Conservation (phyloP, 2,888 invertebrate species). For the Mesodorylaimus sp. region DNA sequence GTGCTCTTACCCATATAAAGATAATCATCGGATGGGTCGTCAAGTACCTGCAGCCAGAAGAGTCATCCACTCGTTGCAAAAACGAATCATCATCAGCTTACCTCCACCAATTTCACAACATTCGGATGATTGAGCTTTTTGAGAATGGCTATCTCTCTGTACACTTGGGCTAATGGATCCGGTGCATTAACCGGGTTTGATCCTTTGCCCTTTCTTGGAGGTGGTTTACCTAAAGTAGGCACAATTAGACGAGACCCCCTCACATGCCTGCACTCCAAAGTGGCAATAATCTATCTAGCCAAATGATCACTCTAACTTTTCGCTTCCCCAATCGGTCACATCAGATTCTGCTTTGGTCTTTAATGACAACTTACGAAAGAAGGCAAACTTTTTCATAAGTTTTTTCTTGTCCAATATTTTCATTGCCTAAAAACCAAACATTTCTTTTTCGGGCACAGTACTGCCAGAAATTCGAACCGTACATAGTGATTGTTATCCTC, state of each 20-base stretch:
- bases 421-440: slow-evolving; percentile 53
- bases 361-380: slow-evolving; percentile 62
- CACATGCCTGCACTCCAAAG: too few species aligned
- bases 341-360: too few species aligned
- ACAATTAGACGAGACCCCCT: too few species aligned
- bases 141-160: slow-evolving; percentile 83
- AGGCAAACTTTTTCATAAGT: slow-evolving; percentile 72
- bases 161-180: slow-evolving; percentile 65
- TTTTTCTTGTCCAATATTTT: slow-evolving; percentile 90
- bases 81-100: slow-evolving; percentile 16
- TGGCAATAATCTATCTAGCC: too few species aligned
- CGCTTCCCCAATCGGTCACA: too few species aligned
- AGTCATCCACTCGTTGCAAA: slow-evolving; percentile 51
- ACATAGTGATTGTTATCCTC: slow-evolving; percentile 85
- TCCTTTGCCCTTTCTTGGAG: slow-evolving; percentile 20
- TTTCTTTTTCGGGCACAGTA: too few species aligned
- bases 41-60: too few species aligned
- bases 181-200: slow-evolving; percentile 16
- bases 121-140: slow-evolving; percentile 94
- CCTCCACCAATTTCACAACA: slow-evolving; percentile 78
- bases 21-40: slow-evolving; percentile 84
- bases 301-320: too few species aligned
- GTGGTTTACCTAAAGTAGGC: slow-evolving; percentile 25
- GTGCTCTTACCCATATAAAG: too few species aligned
- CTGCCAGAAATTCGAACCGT: slow-evolving; percentile 36